Conservation (phyloP, 2,113 vertebrate genomes). For the Telmatochromis sp. region DNA sequence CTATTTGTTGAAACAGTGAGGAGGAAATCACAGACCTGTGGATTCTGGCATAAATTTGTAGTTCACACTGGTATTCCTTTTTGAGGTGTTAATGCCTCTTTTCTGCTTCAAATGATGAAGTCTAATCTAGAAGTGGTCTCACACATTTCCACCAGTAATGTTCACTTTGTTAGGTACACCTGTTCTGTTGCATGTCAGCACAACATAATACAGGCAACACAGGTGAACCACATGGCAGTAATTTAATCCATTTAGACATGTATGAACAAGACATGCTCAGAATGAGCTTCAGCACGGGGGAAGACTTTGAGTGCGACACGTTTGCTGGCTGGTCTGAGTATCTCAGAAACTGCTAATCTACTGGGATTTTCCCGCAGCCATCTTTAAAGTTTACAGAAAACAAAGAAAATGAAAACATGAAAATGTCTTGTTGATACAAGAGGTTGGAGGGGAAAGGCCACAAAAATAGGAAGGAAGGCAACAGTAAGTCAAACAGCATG, state of each 20-base stretch:
- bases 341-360: not conserved
- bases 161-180: not conserved
- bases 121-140: not conserved
- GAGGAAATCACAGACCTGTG: not conserved
- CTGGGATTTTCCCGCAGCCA: not conserved
- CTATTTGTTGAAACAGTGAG: not conserved
- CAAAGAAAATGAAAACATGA: not conserved
- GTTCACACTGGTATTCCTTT: not conserved
- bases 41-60: not conserved
- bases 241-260: not conserved
- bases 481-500: not conserved
- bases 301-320: not conserved
- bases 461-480: not conserved
- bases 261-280: not conserved
- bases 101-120: not conserved
- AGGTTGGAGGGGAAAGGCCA: not conserved
- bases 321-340: not conserved
- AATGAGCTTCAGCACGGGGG: fast-evolving
- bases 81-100: not conserved
- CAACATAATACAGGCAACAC: not conserved
- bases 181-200: not conserved
- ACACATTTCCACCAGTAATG: not conserved
- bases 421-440: not conserved
- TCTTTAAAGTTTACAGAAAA: not conserved
- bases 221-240: not conserved